Evolutionary conservation across 2,113 vertebrate genomes (phyloP).

Genomic region (Malurus cyaneus): DNA sequence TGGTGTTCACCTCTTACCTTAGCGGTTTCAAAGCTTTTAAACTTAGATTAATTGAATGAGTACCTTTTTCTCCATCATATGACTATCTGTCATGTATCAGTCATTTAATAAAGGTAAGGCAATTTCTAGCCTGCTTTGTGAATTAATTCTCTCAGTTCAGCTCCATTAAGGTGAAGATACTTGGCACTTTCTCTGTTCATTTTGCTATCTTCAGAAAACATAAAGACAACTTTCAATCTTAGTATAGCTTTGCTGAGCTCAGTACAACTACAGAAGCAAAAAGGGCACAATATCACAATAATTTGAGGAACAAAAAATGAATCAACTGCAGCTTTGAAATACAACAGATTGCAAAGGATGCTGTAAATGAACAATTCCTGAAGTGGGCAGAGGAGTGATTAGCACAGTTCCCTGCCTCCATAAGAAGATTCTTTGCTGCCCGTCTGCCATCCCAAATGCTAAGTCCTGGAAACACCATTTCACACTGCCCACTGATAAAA

Average conservation of each 20-base stretch:
- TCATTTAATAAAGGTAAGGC: neutral
- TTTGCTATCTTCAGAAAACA: neutral
- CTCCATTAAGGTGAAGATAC: neutral
- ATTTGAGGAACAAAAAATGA: neutral
- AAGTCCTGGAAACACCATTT: slow-evolving; percentile 41
- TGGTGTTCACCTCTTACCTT: neutral
- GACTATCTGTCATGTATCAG: neutral
- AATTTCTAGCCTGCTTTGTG: neutral
- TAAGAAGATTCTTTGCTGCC: slow-evolving; percentile 30
- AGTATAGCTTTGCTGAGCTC: neutral
- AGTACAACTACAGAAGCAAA: neutral
- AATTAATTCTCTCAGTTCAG: neutral
- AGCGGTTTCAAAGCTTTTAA: neutral
- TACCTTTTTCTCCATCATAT: neutral
- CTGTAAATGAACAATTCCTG: slow-evolving; percentile 50
- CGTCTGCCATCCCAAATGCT: slow-evolving; percentile 56
- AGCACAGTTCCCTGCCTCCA: slow-evolving; percentile 15
- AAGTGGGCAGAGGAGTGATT: slow-evolving; percentile 48
- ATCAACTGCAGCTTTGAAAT: slow-evolving; percentile 28
- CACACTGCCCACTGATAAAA: slow-evolving; percentile 18
- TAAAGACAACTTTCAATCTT: neutral
- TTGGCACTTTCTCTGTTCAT: neutral
- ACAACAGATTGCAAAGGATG: slow-evolving; percentile 38
- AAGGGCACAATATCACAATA: neutral
- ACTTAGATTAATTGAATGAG: neutral